A percentile compares a stretch with the other conserved stretches of the same genome.
These are phyloP conservation scores for Scyliorhinus canicula DNA, from an alignment of 2,797 vertebrate genomes.

Conservation along the genomic window DNA sequence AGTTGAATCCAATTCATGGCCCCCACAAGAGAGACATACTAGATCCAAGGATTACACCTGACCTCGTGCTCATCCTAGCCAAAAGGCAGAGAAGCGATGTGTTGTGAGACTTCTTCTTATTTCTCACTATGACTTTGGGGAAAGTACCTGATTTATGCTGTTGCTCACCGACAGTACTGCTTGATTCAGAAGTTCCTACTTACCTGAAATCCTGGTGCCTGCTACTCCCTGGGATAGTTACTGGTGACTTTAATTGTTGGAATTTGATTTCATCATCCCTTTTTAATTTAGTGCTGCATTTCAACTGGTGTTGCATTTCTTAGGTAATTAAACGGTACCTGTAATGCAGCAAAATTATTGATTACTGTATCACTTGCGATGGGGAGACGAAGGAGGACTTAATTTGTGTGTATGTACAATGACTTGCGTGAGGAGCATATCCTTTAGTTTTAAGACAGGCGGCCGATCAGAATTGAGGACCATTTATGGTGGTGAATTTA, in stretches of 20 bases:
- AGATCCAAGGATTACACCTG: too few relatives aligned
- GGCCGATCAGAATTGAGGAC: not conserved
- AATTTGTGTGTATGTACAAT: not conserved
- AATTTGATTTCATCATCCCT: not conserved
- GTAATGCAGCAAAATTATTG: conserved; percentile 3
- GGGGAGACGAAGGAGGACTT: not conserved
- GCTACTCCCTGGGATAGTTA: not conserved
- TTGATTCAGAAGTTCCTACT: not conserved
- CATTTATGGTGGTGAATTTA: not conserved
- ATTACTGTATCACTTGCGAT: not conserved
- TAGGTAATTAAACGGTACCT: not conserved
- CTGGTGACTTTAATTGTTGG: too few relatives aligned
- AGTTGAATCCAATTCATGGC: too few relatives aligned
- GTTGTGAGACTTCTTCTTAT: too few relatives aligned
- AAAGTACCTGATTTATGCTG: not conserved
- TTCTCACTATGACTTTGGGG: not conserved
- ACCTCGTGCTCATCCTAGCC: too few relatives aligned
- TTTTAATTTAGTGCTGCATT: not conserved
- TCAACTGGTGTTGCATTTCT: not conserved
- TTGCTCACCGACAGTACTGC: not conserved
- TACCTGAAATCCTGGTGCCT: not conserved
- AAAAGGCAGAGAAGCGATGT: too few relatives aligned
- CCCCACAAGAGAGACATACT: too few relatives aligned
- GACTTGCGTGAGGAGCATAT: not conserved
- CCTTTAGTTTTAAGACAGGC: not conserved